phyloP scores from a whole-genome alignment of 2,113 vertebrate species.

The Pseudois nayaur region DNA sequence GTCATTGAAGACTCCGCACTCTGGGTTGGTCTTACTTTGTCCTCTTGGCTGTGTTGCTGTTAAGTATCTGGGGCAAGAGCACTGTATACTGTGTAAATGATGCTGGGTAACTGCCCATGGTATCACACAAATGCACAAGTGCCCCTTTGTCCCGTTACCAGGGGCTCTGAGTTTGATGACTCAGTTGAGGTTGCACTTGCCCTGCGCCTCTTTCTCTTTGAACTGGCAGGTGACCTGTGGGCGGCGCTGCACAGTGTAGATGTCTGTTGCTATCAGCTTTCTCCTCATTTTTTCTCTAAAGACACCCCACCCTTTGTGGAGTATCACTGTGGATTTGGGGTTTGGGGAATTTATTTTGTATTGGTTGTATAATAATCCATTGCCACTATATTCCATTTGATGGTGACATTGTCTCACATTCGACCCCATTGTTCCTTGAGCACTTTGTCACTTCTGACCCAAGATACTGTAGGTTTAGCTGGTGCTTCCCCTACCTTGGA shows the following conservation, averaged over 20 bases:
- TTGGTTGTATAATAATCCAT: background rate
- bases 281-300: background rate
- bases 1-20: background rate
- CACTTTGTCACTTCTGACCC: background rate
- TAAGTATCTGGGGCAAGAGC: background rate
- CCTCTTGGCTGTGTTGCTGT: rapidly evolving
- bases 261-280: background rate
- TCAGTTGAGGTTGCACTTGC: background rate
- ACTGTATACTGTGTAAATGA: rapidly evolving
- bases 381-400: background rate
- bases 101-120: too few relatives aligned
- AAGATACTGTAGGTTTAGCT: background rate
- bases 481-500: background rate
- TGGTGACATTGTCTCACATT: background rate
- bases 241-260: background rate
- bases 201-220: too few relatives aligned
- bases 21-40: background rate
- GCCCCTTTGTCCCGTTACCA: rapidly evolving
- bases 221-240: background rate
- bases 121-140: background rate
- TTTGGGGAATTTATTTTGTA: too few relatives aligned
- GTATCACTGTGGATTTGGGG: background rate
- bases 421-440: background rate
- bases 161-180: background rate
- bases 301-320: background rate